Evolutionary conservation across 2,888 invertebrate genomes (phyloP), one percentile per base, ranked within the genome.

Genomic region (Lomographa bimaculata): DNA sequence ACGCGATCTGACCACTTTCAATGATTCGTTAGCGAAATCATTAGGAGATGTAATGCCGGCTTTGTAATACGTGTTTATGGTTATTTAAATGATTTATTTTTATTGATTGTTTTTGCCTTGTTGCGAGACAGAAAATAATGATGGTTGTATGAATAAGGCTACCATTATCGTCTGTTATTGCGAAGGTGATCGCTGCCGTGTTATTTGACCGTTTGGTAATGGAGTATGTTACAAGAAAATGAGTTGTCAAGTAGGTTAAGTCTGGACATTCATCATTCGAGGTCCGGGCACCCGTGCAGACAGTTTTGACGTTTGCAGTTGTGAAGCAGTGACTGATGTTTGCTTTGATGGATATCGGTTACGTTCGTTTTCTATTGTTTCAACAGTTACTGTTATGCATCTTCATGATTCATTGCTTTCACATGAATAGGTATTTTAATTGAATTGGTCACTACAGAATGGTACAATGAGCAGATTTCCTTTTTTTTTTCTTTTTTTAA

Each of bases 51-150:
- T 86, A 87, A 85, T 87, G 81, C 77, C 77, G 80, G 78, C 79
- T 86, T 86, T 89, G 87, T 87, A 84, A 77, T 83, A 79, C 80
- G 81, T 84, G 87, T 87, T 89, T 87, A 87, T 86, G 82, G 83
- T 85, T 86, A 87, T 89, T 87, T 86, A 87, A 89, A 89, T 89
- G 87, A 87, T 89, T 86, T 87, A 89, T 89, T 87, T 87, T 87
- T 89, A 89, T 89, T 89, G 86, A 87, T 89, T 83, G 87, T 87
- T 85, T 86, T 87, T 76, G 87, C 86, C 85, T 87, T 86, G 87
- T 79, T 86, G 80, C 79, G 58, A 84, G 89, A 89, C 89, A 84
- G 84, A 86, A 86, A 87, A 84, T 87, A 89, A 89, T 89, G 85
- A 84, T 81, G 76, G 77, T 58, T 67, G 79, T 73, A 78, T 75